These are phyloP conservation scores for Athalia circularis DNA, from an alignment of 2,888 invertebrate species.

Conservation along the genomic window DNA sequence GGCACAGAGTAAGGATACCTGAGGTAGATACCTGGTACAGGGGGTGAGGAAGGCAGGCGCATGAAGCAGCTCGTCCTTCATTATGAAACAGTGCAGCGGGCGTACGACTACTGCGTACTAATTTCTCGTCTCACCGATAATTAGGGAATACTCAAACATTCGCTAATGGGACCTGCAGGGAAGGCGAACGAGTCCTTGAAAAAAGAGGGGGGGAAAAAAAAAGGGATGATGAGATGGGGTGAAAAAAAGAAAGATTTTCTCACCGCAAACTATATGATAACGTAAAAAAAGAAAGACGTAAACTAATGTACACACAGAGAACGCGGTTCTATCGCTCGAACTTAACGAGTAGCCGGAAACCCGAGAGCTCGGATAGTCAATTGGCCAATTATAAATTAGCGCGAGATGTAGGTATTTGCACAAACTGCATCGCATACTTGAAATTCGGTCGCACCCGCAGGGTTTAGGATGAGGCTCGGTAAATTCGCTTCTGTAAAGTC, in stretches of 20 bases:
- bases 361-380: constrained; percentile 10
- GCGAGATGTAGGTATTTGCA: background rate
- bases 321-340: constrained; percentile 19
- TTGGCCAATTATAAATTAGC: constrained; percentile 41
- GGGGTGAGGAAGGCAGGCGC: too few relatives aligned
- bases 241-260: background rate
- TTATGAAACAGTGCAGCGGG: constrained; percentile 22
- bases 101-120: background rate
- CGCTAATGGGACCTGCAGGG: constrained; percentile 31
- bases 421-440: too few relatives aligned
- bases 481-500: too few relatives aligned
- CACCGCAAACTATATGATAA: background rate
- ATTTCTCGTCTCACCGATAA: constrained; percentile 39
- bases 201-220: background rate
- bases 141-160: constrained; percentile 39
- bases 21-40: background rate
- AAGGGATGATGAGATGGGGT: background rate
- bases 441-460: too few relatives aligned
- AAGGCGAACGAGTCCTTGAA: constrained; percentile 21
- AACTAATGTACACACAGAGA: background rate
- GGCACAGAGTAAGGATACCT: constrained; percentile 12
- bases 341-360: constrained; percentile 16
- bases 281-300: background rate
- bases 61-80: constrained; percentile 1
- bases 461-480: too few relatives aligned